phyloP scores from a whole-genome alignment of 2,888 invertebrate genomes.

The Celastrina argiolus region DNA sequence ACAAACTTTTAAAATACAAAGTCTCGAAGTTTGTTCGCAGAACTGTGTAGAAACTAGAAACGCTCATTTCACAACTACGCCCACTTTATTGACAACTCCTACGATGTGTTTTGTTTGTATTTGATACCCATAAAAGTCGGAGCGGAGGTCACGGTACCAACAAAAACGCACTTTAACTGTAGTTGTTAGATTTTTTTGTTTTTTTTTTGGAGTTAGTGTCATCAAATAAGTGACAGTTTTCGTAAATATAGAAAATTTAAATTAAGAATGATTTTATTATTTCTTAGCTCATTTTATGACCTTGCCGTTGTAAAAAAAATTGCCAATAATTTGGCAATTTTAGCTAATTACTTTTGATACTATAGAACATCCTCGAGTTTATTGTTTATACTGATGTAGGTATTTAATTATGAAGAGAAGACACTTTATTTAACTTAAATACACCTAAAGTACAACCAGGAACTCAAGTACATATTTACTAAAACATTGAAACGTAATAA shows the following conservation, averaged over 20 bases:
- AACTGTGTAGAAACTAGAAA: conserved; percentile 50
- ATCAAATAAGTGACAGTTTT: too few species aligned
- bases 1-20: conserved; percentile 30
- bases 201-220: neutral
- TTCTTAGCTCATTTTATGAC: too few species aligned
- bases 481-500: neutral
- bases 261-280: neutral
- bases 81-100: conserved; percentile 52
- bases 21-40: conserved; percentile 43
- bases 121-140: conserved; percentile 28
- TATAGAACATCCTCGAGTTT: too few species aligned
- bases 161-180: neutral
- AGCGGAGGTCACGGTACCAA: neutral
- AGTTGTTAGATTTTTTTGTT: too few species aligned
- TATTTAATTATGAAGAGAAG: too few species aligned
- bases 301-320: neutral
- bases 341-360: too few species aligned
- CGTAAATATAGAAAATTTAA: neutral
- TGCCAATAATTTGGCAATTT: neutral
- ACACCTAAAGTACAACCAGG: too few species aligned
- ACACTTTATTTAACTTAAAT: too few species aligned
- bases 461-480: neutral
- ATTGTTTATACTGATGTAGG: too few species aligned
- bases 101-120: conserved; percentile 45
- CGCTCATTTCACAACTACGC: conserved; percentile 56